These are phyloP conservation scores for Tenthredo scrophulariae DNA, from an alignment of 2,888 invertebrate species.

Conservation along the genomic window DNA sequence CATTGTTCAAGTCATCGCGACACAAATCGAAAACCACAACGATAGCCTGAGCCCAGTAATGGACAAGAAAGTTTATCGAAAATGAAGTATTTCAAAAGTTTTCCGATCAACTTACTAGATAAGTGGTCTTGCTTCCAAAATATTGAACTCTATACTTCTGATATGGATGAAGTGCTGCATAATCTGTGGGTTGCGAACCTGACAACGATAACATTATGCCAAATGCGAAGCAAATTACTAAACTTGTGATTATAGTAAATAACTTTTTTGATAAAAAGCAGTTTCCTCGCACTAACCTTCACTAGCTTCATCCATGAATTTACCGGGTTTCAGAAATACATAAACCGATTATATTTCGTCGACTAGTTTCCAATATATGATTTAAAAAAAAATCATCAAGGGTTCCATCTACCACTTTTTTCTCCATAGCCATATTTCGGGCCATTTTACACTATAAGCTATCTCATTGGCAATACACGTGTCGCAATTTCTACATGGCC, in stretches of 20 bases:
- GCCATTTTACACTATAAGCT: too few species aligned
- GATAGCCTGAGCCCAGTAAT: not conserved
- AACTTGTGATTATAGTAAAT: not conserved
- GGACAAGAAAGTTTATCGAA: not conserved
- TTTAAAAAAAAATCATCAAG: too few species aligned
- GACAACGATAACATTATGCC: not conserved
- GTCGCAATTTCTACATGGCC: too few species aligned
- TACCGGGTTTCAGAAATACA: not conserved
- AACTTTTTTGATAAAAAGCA: not conserved
- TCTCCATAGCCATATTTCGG: too few species aligned
- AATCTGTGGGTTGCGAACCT: not conserved
- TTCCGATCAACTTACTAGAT: not conserved
- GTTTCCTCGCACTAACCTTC: not conserved
- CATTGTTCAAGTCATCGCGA: not conserved
- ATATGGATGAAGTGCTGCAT: not conserved
- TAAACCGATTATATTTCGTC: too few species aligned
- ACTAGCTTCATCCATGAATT: not conserved
- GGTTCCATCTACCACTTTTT: too few species aligned
- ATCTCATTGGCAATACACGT: too few species aligned
- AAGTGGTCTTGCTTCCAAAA: not conserved
- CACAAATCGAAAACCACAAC: not conserved
- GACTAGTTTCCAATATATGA: too few species aligned
- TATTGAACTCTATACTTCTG: not conserved
- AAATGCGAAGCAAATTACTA: not conserved
- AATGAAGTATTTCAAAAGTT: not conserved